A percentile compares a stretch with the other conserved stretches of the same genome.
These are phyloP conservation scores for Calonectris borealis DNA, from an alignment of 2,113 vertebrate species.

Conservation along the genomic window DNA sequence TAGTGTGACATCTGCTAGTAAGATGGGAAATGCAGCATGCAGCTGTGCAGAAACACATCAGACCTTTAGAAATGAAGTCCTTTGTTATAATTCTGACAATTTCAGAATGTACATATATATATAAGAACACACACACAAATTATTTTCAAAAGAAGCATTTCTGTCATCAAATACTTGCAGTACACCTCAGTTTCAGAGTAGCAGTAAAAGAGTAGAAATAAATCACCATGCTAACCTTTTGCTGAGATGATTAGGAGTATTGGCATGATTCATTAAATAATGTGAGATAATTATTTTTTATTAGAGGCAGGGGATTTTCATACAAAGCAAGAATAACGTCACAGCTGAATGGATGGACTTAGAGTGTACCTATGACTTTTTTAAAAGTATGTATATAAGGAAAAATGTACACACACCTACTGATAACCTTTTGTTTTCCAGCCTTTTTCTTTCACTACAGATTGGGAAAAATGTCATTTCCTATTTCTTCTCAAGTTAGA, in stretches of 20 bases:
- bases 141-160: not conserved
- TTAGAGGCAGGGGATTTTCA: conserved; percentile 29
- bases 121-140: not conserved
- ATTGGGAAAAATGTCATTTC: not conserved
- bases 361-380: not conserved
- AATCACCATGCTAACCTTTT: conserved; percentile 57
- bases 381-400: not conserved
- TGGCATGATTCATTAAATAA: conserved; percentile 25
- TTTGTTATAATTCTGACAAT: not conserved
- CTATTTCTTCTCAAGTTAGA: not conserved
- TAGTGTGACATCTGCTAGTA: not conserved
- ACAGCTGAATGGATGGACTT: not conserved
- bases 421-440: not conserved
- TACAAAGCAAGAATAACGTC: not conserved
- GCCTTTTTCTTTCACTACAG: not conserved
- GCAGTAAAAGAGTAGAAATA: conserved; percentile 6
- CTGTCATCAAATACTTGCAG: not conserved
- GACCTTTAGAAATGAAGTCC: not conserved
- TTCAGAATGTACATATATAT: not conserved
- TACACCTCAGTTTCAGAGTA: conserved; percentile 11
- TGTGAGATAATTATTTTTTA: conserved; percentile 54
- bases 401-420: not conserved
- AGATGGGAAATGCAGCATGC: not conserved
- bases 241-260: conserved; percentile 43
- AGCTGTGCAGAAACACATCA: not conserved